Percentiles rank a stretch among this genome's conserved stretches.
phyloP scores from a whole-genome alignment of 1,140 invertebrate genomes.

The silkworm (Bombyx mori) region ASM3026992v2 NC_085125.1:4638001-4638500 shows the following conservation, averaged over 20 bases:
- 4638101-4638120: constrained; percentile 85
- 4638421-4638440: too few species aligned
- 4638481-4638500: constrained; percentile 88
- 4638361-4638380: too few species aligned
- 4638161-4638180: constrained; percentile 92
- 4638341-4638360: too few species aligned
- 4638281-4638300: too few species aligned
- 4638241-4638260: too few species aligned
- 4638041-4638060: constrained; percentile 85
- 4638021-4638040: constrained; percentile 81
- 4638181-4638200: constrained; percentile 93
- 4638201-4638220: constrained; percentile 76
- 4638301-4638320: too few species aligned
- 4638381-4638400: too few species aligned
- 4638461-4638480: neutral
- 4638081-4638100: constrained; percentile 82
- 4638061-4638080: constrained; percentile 85
- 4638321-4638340: too few species aligned
- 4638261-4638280: too few species aligned
- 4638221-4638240: neutral
- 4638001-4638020: constrained; percentile 82
- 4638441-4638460: too few species aligned
- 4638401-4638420: too few species aligned
- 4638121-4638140: constrained; percentile 85
- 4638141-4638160: constrained; percentile 85